Evolutionary conservation across 2,888 invertebrate genomes (phyloP).

Genomic region (Monopis laevigella): DNA sequence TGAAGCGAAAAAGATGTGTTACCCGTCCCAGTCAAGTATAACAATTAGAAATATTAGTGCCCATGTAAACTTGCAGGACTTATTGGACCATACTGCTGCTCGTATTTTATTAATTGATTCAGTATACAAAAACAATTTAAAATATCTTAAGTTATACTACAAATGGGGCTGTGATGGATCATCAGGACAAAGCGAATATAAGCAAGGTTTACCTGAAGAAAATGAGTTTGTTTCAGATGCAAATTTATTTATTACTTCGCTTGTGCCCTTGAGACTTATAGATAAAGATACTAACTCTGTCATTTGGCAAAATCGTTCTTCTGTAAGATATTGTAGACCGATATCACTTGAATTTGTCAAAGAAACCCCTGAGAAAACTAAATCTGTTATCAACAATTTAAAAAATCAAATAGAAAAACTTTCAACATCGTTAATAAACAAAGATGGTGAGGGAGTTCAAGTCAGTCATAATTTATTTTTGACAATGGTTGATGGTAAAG

Average conservation of each 20-base stretch:
- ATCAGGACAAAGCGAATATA: slow-evolving; percentile 19
- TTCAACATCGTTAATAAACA: slow-evolving; percentile 17
- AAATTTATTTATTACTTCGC: slow-evolving; percentile 19
- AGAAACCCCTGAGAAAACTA: slow-evolving; percentile 19
- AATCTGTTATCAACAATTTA: slow-evolving; percentile 18
- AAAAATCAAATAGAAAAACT: slow-evolving; percentile 12
- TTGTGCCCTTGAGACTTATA: slow-evolving; percentile 20
- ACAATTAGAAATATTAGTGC: slow-evolving; percentile 9
- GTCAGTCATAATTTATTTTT: slow-evolving; percentile 22
- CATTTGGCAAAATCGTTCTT: slow-evolving; percentile 22
- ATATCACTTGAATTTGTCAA: slow-evolving; percentile 20
- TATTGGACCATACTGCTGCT: slow-evolving; percentile 20
- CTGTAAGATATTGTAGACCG: slow-evolving; percentile 18
- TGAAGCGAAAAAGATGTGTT: slow-evolving; percentile 9
- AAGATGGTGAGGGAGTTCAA: slow-evolving; percentile 15
- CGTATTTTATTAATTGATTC: slow-evolving; percentile 19
- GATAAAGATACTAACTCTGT: slow-evolving; percentile 16
- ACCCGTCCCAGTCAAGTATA: slow-evolving; percentile 9
- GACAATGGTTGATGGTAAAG: slow-evolving; percentile 23
- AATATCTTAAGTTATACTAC: slow-evolving; percentile 13
- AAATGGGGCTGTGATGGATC: slow-evolving; percentile 20
- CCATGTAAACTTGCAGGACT: slow-evolving; percentile 16
- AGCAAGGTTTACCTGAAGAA: slow-evolving; percentile 17
- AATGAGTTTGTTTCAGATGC: slow-evolving; percentile 17
- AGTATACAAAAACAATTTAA: slow-evolving; percentile 13